Percentiles rank a stretch among this genome's conserved stretches.
phyloP scores from a whole-genome alignment of 2,113 vertebrate genomes.

The Chlorocebus sabaeus region DNA sequence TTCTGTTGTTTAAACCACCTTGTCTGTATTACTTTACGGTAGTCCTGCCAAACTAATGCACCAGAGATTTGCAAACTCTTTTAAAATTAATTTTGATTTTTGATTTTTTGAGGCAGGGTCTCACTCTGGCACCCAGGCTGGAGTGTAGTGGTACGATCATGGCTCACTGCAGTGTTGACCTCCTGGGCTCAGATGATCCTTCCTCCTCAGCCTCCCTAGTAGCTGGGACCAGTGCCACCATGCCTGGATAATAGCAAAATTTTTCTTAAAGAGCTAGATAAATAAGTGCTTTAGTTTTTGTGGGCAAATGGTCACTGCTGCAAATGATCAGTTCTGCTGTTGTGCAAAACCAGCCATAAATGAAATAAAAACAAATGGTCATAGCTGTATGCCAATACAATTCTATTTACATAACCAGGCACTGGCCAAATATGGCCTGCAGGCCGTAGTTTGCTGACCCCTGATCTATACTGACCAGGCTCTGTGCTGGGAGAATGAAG shows the following conservation, averaged over 20 bases:
- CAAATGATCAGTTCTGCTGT: not conserved
- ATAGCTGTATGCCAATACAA: not conserved
- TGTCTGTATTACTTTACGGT: not conserved
- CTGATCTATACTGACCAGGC: not conserved
- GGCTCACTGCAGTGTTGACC: too few species aligned
- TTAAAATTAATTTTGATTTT: not conserved
- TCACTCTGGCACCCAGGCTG: too few species aligned
- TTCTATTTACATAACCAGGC: not conserved
- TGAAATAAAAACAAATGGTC: not conserved
- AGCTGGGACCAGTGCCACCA: too few species aligned
- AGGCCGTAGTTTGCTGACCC: too few species aligned
- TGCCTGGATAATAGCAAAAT: not conserved
- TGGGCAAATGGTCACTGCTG: not conserved
- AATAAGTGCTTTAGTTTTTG: not conserved
- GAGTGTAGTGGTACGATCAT: too few species aligned
- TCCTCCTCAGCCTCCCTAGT: too few species aligned
- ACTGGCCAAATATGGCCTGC: not conserved
- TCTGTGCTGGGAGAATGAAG: not conserved
- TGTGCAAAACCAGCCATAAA: not conserved
- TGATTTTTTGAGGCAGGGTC: too few species aligned
- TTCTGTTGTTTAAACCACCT: not conserved
- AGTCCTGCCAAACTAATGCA: not conserved
- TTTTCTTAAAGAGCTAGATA: not conserved
- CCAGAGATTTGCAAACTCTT: not conserved
- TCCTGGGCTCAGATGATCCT: too few species aligned